These are phyloP conservation scores for Limonius californicus DNA, from an alignment of 1,140 invertebrate species.

Conservation along the genomic window DNA sequence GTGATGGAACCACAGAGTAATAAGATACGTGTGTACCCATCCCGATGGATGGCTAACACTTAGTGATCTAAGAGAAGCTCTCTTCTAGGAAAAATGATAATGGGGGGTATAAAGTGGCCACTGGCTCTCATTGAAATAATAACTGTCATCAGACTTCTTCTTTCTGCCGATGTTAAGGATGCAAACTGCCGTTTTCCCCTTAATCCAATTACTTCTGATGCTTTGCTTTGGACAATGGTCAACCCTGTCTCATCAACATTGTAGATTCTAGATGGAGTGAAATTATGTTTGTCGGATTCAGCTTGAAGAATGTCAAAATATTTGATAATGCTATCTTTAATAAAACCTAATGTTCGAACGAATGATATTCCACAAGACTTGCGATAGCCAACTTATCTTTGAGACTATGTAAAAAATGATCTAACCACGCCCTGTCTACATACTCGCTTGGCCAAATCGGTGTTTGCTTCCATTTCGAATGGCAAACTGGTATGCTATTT, in stretches of 20 bases:
- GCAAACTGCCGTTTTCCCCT: constrained; percentile 42
- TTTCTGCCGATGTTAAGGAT: constrained; percentile 16
- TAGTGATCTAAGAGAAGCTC: constrained; percentile 22
- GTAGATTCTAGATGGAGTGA: no score
- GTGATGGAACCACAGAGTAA: constrained; percentile 29
- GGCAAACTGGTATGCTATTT: no score
- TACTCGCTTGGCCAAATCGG: no score
- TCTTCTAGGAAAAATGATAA: constrained; percentile 22
- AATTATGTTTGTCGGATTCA: no score
- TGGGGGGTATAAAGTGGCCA: constrained; percentile 24
- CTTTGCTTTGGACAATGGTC: constrained; percentile 43
- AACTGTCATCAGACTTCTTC: constrained; percentile 17
- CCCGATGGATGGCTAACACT: constrained; percentile 35
- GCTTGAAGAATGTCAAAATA: no score
- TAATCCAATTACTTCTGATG: constrained; percentile 38
- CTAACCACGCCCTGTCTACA: no score
- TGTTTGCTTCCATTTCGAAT: no score
- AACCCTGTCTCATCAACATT: constrained; percentile 25
- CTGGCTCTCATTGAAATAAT: constrained; percentile 19
- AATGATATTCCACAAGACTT: no score
- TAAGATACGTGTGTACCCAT: not conserved
- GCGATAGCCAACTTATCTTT: no score
- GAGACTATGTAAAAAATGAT: no score
- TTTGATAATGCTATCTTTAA: no score
- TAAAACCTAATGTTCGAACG: no score